Conservation (phyloP, 2,888 invertebrate species). For the Hecatera dysodea region DNA sequence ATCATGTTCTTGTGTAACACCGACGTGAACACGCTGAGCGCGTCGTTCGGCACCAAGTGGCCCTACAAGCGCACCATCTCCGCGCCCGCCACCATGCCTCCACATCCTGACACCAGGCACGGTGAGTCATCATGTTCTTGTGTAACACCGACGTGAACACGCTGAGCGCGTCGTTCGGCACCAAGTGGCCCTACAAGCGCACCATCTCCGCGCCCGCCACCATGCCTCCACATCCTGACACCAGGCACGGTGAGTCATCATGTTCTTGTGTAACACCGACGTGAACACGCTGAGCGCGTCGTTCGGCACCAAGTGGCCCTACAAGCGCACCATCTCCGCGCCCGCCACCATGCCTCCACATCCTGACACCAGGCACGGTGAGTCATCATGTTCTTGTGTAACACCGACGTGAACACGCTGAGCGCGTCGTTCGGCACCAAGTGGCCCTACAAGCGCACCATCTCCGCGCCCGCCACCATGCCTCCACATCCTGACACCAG, state of each 20-base stretch:
- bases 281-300: slow-evolving; percentile 95
- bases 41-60: slow-evolving; percentile 4
- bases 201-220: too few species aligned
- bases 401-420: background rate
- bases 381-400: too few species aligned
- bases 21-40: slow-evolving; percentile 43
- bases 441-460: background rate
- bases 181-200: too few species aligned
- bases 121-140: too few species aligned
- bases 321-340: slow-evolving; percentile 98
- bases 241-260: too few species aligned
- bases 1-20: slow-evolving; percentile 55
- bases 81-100: background rate
- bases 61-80: slow-evolving; percentile 81
- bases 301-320: slow-evolving; percentile 98
- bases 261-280: too few species aligned
- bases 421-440: too few species aligned
- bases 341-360: slow-evolving; percentile 95
- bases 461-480: background rate
- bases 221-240: too few species aligned
- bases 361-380: slow-evolving; percentile 34
- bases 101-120: background rate
- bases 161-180: too few species aligned
- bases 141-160: too few species aligned
- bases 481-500: background rate